A percentile compares a stretch with the other conserved stretches of the same genome.
Conservation (phyloP, 2,113 vertebrate species). For the Melanostigma gelatinosum region DNA sequence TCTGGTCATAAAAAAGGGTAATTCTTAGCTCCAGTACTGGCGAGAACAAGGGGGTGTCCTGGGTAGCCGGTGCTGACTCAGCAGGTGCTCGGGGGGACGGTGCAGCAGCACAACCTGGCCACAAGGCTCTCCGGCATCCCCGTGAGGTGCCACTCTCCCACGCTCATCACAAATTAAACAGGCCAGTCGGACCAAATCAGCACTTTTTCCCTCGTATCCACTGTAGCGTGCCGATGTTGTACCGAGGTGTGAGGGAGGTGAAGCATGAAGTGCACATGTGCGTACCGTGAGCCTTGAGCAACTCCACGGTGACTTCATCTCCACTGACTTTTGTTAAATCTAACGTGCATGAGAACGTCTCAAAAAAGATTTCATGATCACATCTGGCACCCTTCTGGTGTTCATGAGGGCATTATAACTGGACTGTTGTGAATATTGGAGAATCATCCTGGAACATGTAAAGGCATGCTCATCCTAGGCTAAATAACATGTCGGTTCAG, state of each 20-base stretch:
- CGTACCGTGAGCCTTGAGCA: conserved; percentile 29
- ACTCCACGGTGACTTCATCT: conserved; percentile 38
- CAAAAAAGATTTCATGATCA: conserved; percentile 11
- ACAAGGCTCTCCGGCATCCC: conserved; percentile 51
- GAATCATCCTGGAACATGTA: not conserved
- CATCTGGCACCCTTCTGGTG: not conserved
- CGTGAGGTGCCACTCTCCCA: conserved; percentile 59
- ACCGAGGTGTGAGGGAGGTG: conserved; percentile 54
- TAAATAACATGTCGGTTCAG: not conserved
- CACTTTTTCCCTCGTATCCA: conserved; percentile 53
- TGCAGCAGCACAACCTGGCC: conserved; percentile 57
- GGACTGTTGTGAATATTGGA: not conserved
- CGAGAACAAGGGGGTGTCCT: conserved; percentile 22
- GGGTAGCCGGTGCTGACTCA: conserved; percentile 46
- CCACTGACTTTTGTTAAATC: conserved; percentile 4
- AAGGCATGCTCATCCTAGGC: not conserved
- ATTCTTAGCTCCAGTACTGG: conserved; percentile 1
- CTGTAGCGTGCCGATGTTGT: conserved; percentile 56
- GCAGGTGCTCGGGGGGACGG: conserved; percentile 57
- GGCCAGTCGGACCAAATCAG: conserved; percentile 66
- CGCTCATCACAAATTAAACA: conserved; percentile 75
- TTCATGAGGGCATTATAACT: not conserved
- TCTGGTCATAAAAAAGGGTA: conserved; percentile 7
- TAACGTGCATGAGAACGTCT: conserved; percentile 13
- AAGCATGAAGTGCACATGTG: conserved; percentile 61